Conservation (phyloP, 2,113 vertebrate genomes). For the Corythornis vintsioides region DNA sequence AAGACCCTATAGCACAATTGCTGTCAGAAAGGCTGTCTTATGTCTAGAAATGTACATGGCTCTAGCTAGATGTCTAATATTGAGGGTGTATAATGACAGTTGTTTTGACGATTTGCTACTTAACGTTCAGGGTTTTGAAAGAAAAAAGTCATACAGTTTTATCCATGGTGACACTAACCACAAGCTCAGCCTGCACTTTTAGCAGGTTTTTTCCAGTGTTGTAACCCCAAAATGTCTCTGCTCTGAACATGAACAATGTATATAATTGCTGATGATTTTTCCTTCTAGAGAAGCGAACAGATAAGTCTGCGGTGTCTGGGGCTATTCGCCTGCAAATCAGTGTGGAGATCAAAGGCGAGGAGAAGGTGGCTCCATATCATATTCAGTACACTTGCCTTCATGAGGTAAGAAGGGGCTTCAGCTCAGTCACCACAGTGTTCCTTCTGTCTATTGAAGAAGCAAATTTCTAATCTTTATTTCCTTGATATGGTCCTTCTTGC, state of each 20-base stretch:
- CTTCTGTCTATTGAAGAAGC: not conserved
- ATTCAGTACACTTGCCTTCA: conserved; percentile 96
- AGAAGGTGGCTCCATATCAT: conserved; percentile 96
- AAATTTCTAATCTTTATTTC: not conserved
- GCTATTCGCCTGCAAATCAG: conserved; percentile 96
- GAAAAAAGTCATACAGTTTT: not conserved
- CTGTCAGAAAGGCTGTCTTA: not conserved
- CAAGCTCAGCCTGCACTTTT: not conserved
- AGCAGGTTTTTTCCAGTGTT: not conserved
- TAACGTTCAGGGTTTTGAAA: not conserved
- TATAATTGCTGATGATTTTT: conserved; percentile 40
- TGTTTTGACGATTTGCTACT: not conserved
- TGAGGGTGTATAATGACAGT: not conserved
- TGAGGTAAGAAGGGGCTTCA: conserved; percentile 80
- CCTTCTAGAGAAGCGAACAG: conserved; percentile 91
- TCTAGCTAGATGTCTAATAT: not conserved
- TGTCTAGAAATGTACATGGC: not conserved
- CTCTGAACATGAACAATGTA: not conserved
- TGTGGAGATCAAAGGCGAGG: conserved; percentile 97
- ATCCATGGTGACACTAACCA: not conserved
- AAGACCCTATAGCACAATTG: not conserved
- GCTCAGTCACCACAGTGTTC: not conserved
- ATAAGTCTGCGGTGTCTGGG: conserved; percentile 95
- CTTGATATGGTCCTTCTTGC: not conserved
- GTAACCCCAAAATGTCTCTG: not conserved